A percentile compares a stretch with the other conserved stretches of the same genome.
Evolutionary conservation across 2,888 invertebrate genomes (phyloP).

Genomic region (Rutpela maculata): DNA sequence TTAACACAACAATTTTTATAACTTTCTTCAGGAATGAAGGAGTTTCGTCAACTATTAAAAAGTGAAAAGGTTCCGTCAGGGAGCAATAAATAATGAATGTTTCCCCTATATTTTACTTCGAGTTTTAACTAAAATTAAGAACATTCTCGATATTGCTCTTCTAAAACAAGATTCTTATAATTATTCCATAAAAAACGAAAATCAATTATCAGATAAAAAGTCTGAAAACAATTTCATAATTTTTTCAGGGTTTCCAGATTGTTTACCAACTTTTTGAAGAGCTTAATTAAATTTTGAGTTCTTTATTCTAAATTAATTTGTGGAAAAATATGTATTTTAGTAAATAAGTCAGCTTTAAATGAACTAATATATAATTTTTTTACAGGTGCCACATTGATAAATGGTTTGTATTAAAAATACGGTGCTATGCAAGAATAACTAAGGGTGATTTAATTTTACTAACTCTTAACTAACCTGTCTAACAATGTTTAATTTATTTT

Average conservation of each 20-base stretch:
- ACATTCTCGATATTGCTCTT: background rate
- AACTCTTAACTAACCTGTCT: conserved; percentile 32
- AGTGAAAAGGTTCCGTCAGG: too few relatives aligned
- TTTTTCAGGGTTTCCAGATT: conserved; percentile 28
- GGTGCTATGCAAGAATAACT: conserved; percentile 37
- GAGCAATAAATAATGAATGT: too few relatives aligned
- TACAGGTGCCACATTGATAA: conserved; percentile 42
- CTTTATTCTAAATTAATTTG: conserved; percentile 22
- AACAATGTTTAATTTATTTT: conserved; percentile 23
- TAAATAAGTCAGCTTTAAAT: conserved; percentile 12
- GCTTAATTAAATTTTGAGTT: conserved; percentile 37
- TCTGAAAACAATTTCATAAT: conserved; percentile 26
- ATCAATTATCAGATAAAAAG: conserved; percentile 32
- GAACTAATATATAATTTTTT: conserved; percentile 22
- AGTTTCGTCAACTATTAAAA: too few relatives aligned
- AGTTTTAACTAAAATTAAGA: background rate
- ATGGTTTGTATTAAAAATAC: conserved; percentile 40
- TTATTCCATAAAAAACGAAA: conserved; percentile 15
- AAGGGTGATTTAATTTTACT: conserved; percentile 38
- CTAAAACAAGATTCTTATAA: background rate
- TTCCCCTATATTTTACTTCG: background rate
- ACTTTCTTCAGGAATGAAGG: too few relatives aligned
- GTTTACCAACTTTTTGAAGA: conserved; percentile 30
- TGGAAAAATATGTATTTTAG: conserved; percentile 10
- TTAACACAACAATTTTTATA: too few relatives aligned